These are phyloP conservation scores for Harpegnathos saltator DNA, from an alignment of 1,140 invertebrate genomes.

Conservation along the genomic window DNA sequence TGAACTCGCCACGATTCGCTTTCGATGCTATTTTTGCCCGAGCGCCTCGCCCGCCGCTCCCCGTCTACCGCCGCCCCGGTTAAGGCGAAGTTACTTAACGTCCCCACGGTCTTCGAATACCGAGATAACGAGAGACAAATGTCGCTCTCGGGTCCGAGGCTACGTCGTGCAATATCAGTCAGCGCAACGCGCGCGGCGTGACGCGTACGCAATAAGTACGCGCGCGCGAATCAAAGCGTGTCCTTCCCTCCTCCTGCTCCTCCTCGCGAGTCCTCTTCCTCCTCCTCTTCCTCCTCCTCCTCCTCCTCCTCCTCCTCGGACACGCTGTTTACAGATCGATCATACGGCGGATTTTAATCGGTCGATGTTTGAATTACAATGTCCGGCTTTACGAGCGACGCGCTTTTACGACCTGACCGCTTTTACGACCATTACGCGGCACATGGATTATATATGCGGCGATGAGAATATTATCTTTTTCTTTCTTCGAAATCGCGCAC, in stretches of 20 bases:
- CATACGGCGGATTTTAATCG: too few species aligned
- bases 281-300: too few species aligned
- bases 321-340: too few species aligned
- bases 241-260: not conserved
- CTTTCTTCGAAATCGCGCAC: too few species aligned
- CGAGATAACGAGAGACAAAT: not conserved
- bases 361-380: not conserved
- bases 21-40: conserved; percentile 81
- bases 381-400: not conserved
- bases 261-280: too few species aligned
- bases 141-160: not conserved
- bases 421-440: too few species aligned
- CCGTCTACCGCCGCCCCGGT: conserved; percentile 36
- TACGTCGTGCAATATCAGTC: not conserved
- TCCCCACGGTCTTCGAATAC: conserved; percentile 20
- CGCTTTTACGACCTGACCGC: too few species aligned
- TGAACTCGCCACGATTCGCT: conserved; percentile 82
- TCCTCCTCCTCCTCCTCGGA: too few species aligned
- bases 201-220: not conserved
- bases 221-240: not conserved
- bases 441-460: too few species aligned
- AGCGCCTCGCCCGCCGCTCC: not conserved
- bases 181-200: not conserved
- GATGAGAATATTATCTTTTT: too few species aligned
- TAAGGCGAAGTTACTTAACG: conserved; percentile 45